phyloP scores from a whole-genome alignment of 2,113 vertebrate genomes.

The Eudyptes chrysolophus region DNA sequence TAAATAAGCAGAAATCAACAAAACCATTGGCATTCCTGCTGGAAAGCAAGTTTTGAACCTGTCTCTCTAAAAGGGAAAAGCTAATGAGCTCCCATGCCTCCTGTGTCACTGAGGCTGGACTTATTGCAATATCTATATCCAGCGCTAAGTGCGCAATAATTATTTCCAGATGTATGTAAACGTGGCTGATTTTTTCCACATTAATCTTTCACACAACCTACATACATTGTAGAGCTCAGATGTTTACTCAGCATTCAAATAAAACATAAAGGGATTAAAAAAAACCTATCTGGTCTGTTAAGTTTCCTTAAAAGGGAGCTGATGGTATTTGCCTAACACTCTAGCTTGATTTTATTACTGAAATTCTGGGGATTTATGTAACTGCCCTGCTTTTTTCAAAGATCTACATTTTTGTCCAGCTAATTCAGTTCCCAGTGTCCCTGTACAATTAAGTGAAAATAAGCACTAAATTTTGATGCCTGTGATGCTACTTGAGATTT shows the following conservation, averaged over 20 bases:
- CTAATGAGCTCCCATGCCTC: background rate
- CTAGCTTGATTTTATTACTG: background rate
- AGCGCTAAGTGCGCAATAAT: background rate
- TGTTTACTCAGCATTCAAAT: background rate
- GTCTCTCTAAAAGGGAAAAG: background rate
- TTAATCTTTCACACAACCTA: background rate
- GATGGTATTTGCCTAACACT: background rate
- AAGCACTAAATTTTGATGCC: background rate
- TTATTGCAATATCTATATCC: background rate
- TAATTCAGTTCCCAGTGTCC: background rate
- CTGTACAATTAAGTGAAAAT: background rate
- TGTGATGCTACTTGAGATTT: background rate
- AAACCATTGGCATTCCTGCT: background rate
- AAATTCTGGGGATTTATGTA: background rate
- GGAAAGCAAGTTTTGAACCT: background rate
- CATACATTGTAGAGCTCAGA: background rate
- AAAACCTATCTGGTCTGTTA: background rate
- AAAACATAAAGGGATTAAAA: background rate
- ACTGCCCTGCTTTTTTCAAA: background rate
- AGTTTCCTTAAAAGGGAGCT: background rate
- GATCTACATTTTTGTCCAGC: background rate
- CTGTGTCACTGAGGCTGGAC: background rate
- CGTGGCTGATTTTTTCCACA: background rate
- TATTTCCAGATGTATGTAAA: background rate
- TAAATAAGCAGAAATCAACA: background rate